These are phyloP conservation scores for Brachionus paranguensis DNA, from an alignment of 1,140 invertebrate species.

Conservation along the genomic window DNA sequence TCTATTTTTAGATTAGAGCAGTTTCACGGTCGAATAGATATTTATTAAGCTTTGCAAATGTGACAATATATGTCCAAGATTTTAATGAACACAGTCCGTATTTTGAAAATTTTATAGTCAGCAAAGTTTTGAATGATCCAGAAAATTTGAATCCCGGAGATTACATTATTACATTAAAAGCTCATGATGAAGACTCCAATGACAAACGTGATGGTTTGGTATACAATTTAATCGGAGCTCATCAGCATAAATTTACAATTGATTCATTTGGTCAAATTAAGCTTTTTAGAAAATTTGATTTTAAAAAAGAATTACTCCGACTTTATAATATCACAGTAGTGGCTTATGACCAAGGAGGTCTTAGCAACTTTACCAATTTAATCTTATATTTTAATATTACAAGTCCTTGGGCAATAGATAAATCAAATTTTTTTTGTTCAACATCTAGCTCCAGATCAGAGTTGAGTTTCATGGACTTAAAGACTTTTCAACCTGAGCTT, in stretches of 20 bases:
- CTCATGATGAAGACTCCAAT: background rate
- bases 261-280: conserved; percentile 2
- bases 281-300: conserved; percentile 20
- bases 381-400: conserved; percentile 5
- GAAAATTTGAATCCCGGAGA: background rate
- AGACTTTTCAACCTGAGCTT: background rate
- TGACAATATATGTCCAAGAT: background rate
- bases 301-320: background rate
- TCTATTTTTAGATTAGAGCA: conserved; percentile 15
- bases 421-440: background rate
- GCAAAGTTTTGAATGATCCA: background rate
- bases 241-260: conserved; percentile 28
- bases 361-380: background rate
- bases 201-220: background rate
- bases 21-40: background rate
- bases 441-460: background rate
- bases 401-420: background rate
- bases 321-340: background rate
- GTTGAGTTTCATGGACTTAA: background rate
- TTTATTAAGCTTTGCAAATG: background rate
- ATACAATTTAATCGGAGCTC: background rate
- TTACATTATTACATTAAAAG: background rate
- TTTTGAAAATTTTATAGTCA: background rate
- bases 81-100: background rate
- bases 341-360: background rate